These are phyloP conservation scores for Spodoptera exigua DNA, from an alignment of 2,888 invertebrate species.

Conservation along the genomic window DNA sequence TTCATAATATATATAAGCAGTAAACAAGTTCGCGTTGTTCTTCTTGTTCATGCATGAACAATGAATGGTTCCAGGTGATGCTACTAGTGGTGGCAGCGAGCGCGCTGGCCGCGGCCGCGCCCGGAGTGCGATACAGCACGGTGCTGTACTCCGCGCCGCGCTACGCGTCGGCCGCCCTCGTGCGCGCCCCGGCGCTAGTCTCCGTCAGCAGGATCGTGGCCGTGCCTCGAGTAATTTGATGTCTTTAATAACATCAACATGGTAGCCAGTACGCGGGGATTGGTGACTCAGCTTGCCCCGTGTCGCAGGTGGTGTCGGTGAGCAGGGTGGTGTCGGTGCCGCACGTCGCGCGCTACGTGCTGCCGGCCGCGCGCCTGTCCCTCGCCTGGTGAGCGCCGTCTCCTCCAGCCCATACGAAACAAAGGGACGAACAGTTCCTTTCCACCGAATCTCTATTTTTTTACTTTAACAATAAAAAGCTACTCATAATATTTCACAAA, in stretches of 20 bases:
- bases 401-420: no score
- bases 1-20: no score
- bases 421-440: no score
- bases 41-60: no score
- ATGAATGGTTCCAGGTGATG: constrained; percentile 58
- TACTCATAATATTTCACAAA: no score
- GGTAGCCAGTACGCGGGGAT: neutral
- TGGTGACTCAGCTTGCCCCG: constrained; percentile 6
- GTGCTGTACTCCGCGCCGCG: constrained; percentile 32
- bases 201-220: constrained; percentile 69
- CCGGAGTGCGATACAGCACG: constrained; percentile 7
- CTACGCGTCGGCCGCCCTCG: constrained; percentile 40
- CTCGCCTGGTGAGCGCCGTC: constrained; percentile 69
- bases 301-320: constrained; percentile 61
- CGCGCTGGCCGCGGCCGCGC: constrained; percentile 59
- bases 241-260: neutral
- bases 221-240: constrained; percentile 68
- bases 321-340: constrained; percentile 72
- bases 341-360: constrained; percentile 67
- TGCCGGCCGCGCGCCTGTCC: constrained; percentile 60
- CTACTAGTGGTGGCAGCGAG: constrained; percentile 62
- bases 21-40: no score
- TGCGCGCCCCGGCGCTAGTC: constrained; percentile 60
- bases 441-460: no score
- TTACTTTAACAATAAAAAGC: no score